These are phyloP conservation scores for Sminthurinus signatus DNA, from an alignment of 1,140 invertebrate genomes.

Conservation along the genomic window DNA sequence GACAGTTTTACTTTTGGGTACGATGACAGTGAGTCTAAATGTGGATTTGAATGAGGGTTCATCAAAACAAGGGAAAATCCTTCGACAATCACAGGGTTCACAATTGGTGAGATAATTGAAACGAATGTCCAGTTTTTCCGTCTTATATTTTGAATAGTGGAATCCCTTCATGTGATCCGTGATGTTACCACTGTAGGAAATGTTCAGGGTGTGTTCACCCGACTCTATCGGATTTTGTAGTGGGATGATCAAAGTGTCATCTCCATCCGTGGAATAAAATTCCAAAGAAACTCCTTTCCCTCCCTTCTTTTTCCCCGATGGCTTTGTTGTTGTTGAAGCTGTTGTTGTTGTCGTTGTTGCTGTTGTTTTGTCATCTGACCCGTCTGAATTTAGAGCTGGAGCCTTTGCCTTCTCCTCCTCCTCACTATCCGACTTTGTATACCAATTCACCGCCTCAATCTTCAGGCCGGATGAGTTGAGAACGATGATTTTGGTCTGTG, in stretches of 20 bases:
- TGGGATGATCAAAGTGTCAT: background rate
- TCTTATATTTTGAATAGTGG: background rate
- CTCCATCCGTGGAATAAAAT: background rate
- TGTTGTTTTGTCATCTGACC: background rate
- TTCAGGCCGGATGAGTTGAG: background rate
- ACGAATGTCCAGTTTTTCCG: background rate
- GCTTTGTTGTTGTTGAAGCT: background rate
- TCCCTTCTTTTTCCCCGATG: background rate
- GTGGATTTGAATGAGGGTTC: background rate
- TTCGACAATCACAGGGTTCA: slow-evolving; percentile 2
- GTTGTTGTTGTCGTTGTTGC: background rate
- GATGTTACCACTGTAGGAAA: background rate
- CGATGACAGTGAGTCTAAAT: background rate
- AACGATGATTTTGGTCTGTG: background rate
- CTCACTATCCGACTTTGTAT: no score
- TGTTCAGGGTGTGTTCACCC: background rate
- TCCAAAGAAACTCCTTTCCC: background rate
- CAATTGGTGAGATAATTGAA: background rate
- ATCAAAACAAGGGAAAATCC: slow-evolving; percentile 8
- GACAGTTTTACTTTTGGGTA: background rate
- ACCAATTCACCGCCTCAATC: background rate
- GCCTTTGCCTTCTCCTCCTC: background rate
- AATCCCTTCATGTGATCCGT: slow-evolving; percentile 5
- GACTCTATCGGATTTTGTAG: background rate
- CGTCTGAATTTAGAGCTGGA: background rate